Evolutionary conservation across 2,113 vertebrate genomes (phyloP).

Genomic region (Leptobrachium leishanense): DNA sequence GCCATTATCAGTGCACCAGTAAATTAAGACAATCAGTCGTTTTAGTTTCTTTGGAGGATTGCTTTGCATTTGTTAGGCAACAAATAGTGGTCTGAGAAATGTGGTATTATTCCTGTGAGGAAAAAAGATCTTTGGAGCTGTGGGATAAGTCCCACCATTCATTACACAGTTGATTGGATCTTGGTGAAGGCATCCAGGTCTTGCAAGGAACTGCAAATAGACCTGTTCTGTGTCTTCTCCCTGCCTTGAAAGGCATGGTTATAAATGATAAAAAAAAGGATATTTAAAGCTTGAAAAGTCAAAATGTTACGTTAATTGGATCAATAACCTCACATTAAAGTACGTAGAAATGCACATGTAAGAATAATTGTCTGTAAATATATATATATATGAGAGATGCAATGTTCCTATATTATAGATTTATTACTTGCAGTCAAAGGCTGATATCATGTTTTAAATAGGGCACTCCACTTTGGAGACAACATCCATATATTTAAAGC

Average conservation of each 20-base stretch:
- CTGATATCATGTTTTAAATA: no score
- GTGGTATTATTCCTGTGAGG: background rate
- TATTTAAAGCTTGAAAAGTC: conserved; percentile 6
- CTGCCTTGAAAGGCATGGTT: conserved; percentile 1
- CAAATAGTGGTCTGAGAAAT: conserved; percentile 26
- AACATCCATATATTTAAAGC: no score
- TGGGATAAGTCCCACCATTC: background rate
- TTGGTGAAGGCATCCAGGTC: conserved; percentile 38
- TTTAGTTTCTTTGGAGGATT: no score
- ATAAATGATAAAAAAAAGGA: conserved; percentile 18
- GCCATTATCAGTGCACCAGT: conserved; percentile 18
- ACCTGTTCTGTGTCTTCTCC: conserved; percentile 16
- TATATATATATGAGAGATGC: no score
- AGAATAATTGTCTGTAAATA: no score
- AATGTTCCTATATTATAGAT: no score
- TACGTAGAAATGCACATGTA: no score
- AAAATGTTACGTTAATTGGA: background rate
- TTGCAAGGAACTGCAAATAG: conserved; percentile 39
- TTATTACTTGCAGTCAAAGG: no score
- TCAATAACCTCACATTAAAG: background rate
- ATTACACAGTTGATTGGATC: conserved; percentile 36
- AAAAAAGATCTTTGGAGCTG: conserved; percentile 16
- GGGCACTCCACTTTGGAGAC: no score
- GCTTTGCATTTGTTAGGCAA: conserved; percentile 14
- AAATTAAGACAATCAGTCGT: background rate